Evolutionary conservation across 2,113 vertebrate genomes (phyloP), one percentile per base, ranked within the genome.

Genomic region (Bombycilla garrulus): DNA sequence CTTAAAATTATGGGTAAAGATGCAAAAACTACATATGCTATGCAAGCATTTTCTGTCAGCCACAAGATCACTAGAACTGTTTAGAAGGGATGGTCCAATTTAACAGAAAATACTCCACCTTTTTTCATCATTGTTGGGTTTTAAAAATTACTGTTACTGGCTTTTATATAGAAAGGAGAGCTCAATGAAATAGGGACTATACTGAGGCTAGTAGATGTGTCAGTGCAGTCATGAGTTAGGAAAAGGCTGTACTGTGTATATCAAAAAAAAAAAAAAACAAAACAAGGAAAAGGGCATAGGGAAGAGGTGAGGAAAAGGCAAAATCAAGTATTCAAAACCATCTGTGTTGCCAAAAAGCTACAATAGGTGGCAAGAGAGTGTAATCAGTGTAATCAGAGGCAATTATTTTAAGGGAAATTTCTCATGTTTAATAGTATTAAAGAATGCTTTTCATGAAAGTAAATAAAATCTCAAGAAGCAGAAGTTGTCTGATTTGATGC

Each of bases 371-470:
- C 36, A 86, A 72, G 23, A 76, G 80, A 80, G 9, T 38, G 48
- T 38, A 5, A 80, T n/a, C 67, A 86, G 57, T 88, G 65, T 88
- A 64, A 93, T 80, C 33, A 77, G 42, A 67, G 79, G 33, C 62
- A 66, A 23, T 57, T 80, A 93, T 94, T 97, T 97, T 78, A 93
- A 92, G 64, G 61, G 42, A 71, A 87, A 62, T 28, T 81, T 79
- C 36, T 89, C 36, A 65, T 69, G 20, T 71, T 90, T 45, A 29
- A 31, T 18, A 74, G 47, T 81, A 90, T 92, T 96, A 94, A 94
- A 71, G 50, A 40, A 79, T 80, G 31, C 96, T 89, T 89, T 95
- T 87, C 26, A 36, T 90, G 45, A 95, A 93, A 88, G 62, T 19
- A 94, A 97, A 64, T 23, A 83, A 74, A 72, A 81, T 25, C 24